Conservation (phyloP, 2,113 vertebrate genomes). For the Triplophysa rosa region DNA sequence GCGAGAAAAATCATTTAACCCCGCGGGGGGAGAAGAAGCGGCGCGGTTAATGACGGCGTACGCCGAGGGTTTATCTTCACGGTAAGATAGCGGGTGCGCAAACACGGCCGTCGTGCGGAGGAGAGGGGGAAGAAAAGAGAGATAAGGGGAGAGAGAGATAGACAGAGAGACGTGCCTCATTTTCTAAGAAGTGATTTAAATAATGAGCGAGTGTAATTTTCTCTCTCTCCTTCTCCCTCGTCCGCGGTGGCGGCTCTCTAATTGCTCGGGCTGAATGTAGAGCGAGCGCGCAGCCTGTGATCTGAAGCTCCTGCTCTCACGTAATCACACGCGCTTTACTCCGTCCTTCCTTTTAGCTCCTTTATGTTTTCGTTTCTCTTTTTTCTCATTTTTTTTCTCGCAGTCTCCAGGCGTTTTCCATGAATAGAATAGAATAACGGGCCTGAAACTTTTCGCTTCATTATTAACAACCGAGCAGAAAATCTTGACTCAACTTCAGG, state of each 20-base stretch:
- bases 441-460: too few species aligned
- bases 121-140: conserved; percentile 26
- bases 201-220: conserved; percentile 44
- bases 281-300: conserved; percentile 32
- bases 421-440: too few species aligned
- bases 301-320: conserved; percentile 23
- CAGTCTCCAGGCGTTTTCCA: not conserved
- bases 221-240: conserved; percentile 31
- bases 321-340: conserved; percentile 29
- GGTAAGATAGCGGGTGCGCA: conserved; percentile 15
- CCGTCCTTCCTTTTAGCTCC: not conserved
- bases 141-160: conserved; percentile 23
- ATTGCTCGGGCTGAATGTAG: conserved; percentile 42
- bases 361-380: not conserved
- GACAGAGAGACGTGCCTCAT: conserved; percentile 32
- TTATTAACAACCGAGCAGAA: too few species aligned
- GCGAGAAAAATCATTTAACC: conserved; percentile 50
- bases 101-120: not conserved
- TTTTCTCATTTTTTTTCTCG: not conserved
- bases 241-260: conserved; percentile 34
- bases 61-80: conserved; percentile 11
- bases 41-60: conserved; percentile 24
- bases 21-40: conserved; percentile 16
- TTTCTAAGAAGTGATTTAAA: conserved; percentile 37
- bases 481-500: too few species aligned